Evolutionary conservation across 1,140 invertebrate species (phyloP).

Genomic region (Ceratitis capitata): DNA sequence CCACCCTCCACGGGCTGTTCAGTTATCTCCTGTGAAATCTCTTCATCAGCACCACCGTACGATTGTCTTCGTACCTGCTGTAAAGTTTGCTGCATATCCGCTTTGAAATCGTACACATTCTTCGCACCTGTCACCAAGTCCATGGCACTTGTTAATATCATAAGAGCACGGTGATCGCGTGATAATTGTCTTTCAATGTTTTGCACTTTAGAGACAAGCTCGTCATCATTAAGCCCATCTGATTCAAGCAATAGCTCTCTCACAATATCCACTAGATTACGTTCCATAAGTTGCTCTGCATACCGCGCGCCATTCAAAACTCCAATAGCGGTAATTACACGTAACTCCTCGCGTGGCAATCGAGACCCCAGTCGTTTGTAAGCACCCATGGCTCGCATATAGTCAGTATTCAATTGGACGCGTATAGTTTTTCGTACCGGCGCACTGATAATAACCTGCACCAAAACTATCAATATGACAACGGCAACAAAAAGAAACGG

Average conservation of each 20-base stretch:
- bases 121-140: conserved; percentile 51
- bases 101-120: conserved; percentile 48
- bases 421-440: conserved; percentile 34
- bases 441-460: conserved; percentile 9
- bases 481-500: not conserved
- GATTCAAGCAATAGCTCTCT: conserved; percentile 50
- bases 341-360: conserved; percentile 51
- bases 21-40: not conserved
- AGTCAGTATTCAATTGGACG: conserved; percentile 51
- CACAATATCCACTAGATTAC: conserved; percentile 51
- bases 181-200: conserved; percentile 55
- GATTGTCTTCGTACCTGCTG: conserved; percentile 44
- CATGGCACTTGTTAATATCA: conserved; percentile 54
- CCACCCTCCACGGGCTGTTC: not conserved
- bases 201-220: conserved; percentile 49
- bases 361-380: conserved; percentile 52
- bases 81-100: conserved; percentile 45
- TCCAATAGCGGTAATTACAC: conserved; percentile 52
- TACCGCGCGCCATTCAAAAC: conserved; percentile 55
- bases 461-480: not conserved
- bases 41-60: not conserved
- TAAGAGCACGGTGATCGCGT: conserved; percentile 52
- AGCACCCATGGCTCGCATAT: conserved; percentile 50
- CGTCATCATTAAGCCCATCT: conserved; percentile 41
- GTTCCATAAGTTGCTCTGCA: conserved; percentile 55